A percentile compares a stretch with the other conserved stretches of the same genome.
phyloP scores from a whole-genome alignment of 35 echinoderm and acorn worm genomes.

The Anneissia japonica region DNA sequence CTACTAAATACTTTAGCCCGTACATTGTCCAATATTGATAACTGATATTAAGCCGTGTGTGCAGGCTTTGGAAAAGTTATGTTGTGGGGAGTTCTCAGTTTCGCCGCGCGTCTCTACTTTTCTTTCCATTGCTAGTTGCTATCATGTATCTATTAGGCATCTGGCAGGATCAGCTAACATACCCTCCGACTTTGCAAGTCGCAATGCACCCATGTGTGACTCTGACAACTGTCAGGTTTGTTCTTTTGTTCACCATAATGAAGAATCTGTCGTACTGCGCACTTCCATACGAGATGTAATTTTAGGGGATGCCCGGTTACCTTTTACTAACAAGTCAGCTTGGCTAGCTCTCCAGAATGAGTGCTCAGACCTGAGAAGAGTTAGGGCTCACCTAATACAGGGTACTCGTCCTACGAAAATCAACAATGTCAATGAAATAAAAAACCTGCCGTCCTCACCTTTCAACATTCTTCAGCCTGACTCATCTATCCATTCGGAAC shows the following conservation, averaged over 20 bases:
- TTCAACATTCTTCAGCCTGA: too few species aligned
- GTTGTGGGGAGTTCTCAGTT: neutral
- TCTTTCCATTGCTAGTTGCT: neutral
- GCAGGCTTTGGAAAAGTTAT: neutral
- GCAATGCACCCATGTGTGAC: neutral
- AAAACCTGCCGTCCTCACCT: too few species aligned
- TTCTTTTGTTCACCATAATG: neutral
- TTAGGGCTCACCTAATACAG: neutral
- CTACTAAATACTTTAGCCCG: neutral
- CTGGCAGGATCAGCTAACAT: neutral
- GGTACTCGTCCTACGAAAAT: neutral
- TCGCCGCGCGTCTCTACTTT: neutral
- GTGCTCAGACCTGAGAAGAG: neutral
- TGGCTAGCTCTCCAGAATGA: neutral
- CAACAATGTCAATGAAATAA: too few species aligned
- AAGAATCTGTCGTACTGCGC: neutral
- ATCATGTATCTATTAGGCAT: neutral
- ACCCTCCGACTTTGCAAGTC: neutral
- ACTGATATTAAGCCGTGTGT: constrained; percentile 1
- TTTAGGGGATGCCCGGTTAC: neutral
- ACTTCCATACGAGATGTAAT: neutral
- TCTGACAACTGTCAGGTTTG: neutral
- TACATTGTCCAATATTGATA: neutral
- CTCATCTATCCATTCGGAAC: too few species aligned
- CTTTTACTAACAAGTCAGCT: neutral